Percentiles rank a stretch among this genome's conserved stretches.
These are phyloP conservation scores for Gorsachius magnificus DNA, from an alignment of 2,797 vertebrate genomes.

Conservation along the genomic window DNA sequence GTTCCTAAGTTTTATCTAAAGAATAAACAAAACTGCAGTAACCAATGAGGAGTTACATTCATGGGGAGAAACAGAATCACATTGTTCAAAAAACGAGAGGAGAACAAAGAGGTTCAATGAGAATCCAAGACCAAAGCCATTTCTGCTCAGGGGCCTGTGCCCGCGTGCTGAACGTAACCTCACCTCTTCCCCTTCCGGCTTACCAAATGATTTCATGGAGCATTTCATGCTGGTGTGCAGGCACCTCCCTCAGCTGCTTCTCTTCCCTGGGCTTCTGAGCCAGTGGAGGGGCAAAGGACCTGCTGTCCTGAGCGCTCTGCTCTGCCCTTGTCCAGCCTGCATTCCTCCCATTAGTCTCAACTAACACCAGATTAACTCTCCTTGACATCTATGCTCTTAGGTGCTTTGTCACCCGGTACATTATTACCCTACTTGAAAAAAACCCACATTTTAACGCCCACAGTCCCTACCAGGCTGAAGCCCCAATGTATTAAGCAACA, in stretches of 20 bases:
- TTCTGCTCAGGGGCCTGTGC: not conserved
- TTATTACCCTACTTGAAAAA: not conserved
- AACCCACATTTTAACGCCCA: not conserved
- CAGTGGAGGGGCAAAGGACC: not conserved
- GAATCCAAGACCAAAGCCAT: not conserved
- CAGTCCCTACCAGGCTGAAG: not conserved
- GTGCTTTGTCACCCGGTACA: not conserved
- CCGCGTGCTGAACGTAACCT: not conserved
- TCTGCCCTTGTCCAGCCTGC: not conserved
- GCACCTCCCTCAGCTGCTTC: not conserved
- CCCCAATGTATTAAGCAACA: not conserved
- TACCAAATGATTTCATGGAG: not conserved
- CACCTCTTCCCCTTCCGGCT: not conserved
- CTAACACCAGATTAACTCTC: not conserved
- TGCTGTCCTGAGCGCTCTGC: not conserved
- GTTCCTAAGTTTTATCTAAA: not conserved
- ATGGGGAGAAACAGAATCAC: not conserved
- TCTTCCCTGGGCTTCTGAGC: not conserved
- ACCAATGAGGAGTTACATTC: not conserved
- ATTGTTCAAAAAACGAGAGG: constrained; percentile 19
- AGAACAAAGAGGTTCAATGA: constrained; percentile 51
- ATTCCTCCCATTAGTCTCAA: not conserved
- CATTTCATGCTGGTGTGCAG: not conserved
- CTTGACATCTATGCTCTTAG: not conserved
- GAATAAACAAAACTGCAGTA: not conserved